Base-by-base conservation (phyloP, 2,113 vertebrate genomes). In the Protomyctophum bolini region DNA sequence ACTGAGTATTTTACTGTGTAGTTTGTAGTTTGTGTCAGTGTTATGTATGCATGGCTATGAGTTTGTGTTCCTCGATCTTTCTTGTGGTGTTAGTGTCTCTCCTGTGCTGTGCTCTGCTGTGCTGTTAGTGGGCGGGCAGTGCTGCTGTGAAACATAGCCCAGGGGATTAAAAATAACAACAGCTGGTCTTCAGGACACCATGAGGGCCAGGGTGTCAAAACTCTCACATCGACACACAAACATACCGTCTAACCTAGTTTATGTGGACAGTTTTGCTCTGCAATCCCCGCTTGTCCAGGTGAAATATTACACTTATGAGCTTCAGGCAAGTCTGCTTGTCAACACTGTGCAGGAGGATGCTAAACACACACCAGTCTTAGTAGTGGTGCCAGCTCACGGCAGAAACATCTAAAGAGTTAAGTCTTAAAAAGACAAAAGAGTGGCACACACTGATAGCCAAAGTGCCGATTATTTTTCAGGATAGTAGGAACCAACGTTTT, bases 151-250 rank as follows among this genome's bases (percentile, higher is more conserved):
- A 89, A 91, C 87, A 65, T 79, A 79, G 82, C 85, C 83, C 82
- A 72, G 75, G 85, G 87, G 88, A 91, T 92, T 93, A 93, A 92
- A 94, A 94, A 93, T 92, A 94, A 92, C 90, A 94, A 84, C 92
- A 92, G 92, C 91, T 92, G 92, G 90, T 87, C 86, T 83, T 79
- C 84, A 81, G 87, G 89, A 86, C 83, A 77, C 86, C 90, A 88
- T 86, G 83, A 84, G 84, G 69, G 82, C 4, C 82, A 56, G 70
- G 88, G 85, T 84, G 81, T 78, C 81, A 60, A 79, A 71, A 88
- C 56, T 63, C 45, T 76, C 63, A 71, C 69, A 83, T 72, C 79
- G 49, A 59, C 64, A 74, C 61, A 29, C 70, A 65, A 70, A 70
- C 68, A 78, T 56, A 78, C 61, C 73, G 33, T 41, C 33, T 41